A percentile compares a stretch with the other conserved stretches of the same genome.
phyloP scores from a whole-genome alignment of 2,888 invertebrate genomes.

The Stenoptilia bipunctidactyla region DNA sequence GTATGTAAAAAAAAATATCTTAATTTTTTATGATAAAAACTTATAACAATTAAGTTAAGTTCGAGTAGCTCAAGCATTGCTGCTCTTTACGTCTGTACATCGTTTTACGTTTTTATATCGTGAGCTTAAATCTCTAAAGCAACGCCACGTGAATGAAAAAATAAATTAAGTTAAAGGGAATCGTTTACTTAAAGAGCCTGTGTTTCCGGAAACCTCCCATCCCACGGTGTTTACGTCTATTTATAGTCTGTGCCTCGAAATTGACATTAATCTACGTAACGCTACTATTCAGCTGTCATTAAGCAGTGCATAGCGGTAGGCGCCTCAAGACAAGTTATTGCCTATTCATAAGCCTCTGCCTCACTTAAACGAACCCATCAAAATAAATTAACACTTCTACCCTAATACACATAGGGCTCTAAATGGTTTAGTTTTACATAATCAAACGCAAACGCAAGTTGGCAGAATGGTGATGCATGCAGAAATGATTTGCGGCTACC shows the following conservation, averaged over 20 bases:
- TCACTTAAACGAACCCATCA: background rate
- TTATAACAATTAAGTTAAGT: no score
- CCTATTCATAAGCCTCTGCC: slow-evolving; percentile 34
- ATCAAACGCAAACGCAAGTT: slow-evolving; percentile 1
- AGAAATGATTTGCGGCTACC: slow-evolving; percentile 20
- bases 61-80: no score
- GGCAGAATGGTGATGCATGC: slow-evolving; percentile 7
- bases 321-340: slow-evolving; percentile 48
- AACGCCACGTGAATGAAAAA: no score
- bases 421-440: background rate
- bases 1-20: no score
- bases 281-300: slow-evolving; percentile 44
- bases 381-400: background rate
- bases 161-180: no score
- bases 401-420: background rate
- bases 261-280: slow-evolving; percentile 49
- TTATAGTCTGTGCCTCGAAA: slow-evolving; percentile 23
- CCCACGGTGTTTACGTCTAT: slow-evolving; percentile 5
- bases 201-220: background rate
- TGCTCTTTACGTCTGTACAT: no score
- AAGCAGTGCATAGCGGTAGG: slow-evolving; percentile 41
- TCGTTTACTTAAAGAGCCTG: background rate
- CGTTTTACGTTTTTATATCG: no score
- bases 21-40: no score
- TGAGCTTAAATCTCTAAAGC: no score